These are phyloP conservation scores for Ophioninae sp. DNA, from an alignment of 2,888 invertebrate species.

Conservation along the genomic window DNA sequence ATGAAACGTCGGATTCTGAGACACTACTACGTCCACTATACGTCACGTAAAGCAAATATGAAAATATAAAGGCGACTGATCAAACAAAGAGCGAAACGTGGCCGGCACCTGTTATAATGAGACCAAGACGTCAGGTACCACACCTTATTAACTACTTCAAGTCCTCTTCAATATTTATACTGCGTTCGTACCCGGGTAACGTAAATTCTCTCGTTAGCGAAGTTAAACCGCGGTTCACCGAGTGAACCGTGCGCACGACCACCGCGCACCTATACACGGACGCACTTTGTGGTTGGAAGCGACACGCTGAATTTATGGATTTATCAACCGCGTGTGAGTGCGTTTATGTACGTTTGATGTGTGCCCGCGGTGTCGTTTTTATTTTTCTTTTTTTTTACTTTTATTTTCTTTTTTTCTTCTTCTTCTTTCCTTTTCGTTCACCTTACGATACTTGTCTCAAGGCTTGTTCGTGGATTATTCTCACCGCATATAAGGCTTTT, in stretches of 20 bases:
- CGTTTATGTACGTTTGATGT: background rate
- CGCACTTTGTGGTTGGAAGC: constrained; percentile 26
- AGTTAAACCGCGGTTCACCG: background rate
- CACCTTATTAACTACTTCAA: constrained; percentile 69
- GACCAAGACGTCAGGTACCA: constrained; percentile 67
- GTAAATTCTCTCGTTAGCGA: constrained; percentile 38
- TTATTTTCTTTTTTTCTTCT: no score
- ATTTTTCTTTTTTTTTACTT: no score
- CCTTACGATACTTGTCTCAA: constrained; percentile 24
- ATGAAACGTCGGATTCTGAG: constrained; percentile 7
- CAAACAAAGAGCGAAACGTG: constrained; percentile 71
- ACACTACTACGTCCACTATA: constrained; percentile 55
- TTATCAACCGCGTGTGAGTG: constrained; percentile 27
- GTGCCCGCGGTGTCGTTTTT: no score
- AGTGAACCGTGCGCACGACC: no score
- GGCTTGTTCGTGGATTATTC: constrained; percentile 44
- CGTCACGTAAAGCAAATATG: constrained; percentile 74
- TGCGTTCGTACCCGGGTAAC: constrained; percentile 25
- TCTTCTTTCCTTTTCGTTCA: no score
- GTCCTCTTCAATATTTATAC: constrained; percentile 62
- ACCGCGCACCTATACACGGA: background rate
- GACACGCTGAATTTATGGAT: constrained; percentile 56
- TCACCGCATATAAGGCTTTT: constrained; percentile 1
- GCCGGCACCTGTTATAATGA: constrained; percentile 78
- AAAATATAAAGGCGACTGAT: constrained; percentile 71